These are phyloP conservation scores for Platycercus adscitus DNA, from an alignment of 2,113 vertebrate genomes.

Conservation along the genomic window DNA sequence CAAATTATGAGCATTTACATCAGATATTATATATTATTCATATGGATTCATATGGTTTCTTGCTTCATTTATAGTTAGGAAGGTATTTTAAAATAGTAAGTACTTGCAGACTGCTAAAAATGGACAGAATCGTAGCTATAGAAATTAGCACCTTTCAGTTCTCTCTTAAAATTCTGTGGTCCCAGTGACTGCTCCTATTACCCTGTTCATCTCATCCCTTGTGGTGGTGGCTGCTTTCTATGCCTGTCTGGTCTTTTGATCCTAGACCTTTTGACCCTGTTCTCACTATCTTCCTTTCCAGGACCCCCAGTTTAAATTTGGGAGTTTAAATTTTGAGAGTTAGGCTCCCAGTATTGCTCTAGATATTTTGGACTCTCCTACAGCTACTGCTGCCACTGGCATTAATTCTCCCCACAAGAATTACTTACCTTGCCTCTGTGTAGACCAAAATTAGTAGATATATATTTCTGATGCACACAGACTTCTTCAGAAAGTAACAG, in stretches of 20 bases:
- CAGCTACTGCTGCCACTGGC: not conserved
- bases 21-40: not conserved
- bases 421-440: rapidly evolving
- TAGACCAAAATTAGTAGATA: not conserved
- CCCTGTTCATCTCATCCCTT: not conserved
- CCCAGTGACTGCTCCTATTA: rapidly evolving
- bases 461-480: not conserved
- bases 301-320: not conserved
- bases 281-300: not conserved
- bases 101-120: not conserved
- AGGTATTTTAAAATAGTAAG: not conserved
- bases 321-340: not conserved
- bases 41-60: not conserved
- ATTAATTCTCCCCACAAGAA: not conserved
- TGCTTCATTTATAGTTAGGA: not conserved
- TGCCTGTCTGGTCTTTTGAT: not conserved
- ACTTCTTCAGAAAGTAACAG: not conserved
- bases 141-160: not conserved
- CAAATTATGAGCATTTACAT: not conserved
- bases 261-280: too few species aligned
- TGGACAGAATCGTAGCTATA: not conserved
- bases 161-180: not conserved
- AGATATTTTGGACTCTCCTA: not conserved
- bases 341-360: not conserved
- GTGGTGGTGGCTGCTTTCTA: not conserved